phyloP scores from a whole-genome alignment of 2,797 vertebrate species.

The Rhynchotus rufescens region DNA sequence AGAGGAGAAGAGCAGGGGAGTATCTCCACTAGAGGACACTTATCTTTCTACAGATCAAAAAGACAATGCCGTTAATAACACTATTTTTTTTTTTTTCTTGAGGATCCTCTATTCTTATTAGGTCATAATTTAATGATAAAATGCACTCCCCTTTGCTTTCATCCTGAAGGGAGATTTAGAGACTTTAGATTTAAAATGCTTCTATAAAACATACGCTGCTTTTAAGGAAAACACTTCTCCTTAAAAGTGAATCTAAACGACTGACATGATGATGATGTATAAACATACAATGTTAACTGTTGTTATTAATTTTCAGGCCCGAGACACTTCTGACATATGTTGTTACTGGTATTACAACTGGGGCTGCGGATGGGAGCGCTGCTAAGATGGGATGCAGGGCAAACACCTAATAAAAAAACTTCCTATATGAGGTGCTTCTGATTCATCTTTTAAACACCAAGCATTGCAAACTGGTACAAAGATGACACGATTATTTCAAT shows the following conservation, averaged over 20 bases:
- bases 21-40: slow-evolving; percentile 34
- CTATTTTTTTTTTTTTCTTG: not conserved
- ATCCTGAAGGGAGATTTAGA: not conserved
- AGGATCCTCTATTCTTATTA: slow-evolving; percentile 5
- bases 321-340: not conserved
- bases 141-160: not conserved
- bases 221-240: not conserved
- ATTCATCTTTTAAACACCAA: not conserved
- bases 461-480: not conserved
- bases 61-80: not conserved
- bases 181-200: not conserved
- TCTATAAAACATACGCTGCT: not conserved
- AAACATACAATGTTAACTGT: not conserved
- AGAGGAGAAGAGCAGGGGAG: slow-evolving; percentile 38
- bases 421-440: not conserved
- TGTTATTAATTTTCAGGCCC: not conserved
- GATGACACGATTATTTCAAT: rapidly evolving
- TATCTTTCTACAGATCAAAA: slow-evolving; percentile 43
- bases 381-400: not conserved
- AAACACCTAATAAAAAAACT: not conserved
- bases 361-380: not conserved
- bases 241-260: not conserved
- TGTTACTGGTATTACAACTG: not conserved
- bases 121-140: slow-evolving; percentile 11
- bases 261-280: not conserved